Percentiles rank a stretch among this genome's conserved stretches.
Conservation (phyloP, 53 echinoderm and acorn worm genomes). For the Actinopyga echinites region DNA sequence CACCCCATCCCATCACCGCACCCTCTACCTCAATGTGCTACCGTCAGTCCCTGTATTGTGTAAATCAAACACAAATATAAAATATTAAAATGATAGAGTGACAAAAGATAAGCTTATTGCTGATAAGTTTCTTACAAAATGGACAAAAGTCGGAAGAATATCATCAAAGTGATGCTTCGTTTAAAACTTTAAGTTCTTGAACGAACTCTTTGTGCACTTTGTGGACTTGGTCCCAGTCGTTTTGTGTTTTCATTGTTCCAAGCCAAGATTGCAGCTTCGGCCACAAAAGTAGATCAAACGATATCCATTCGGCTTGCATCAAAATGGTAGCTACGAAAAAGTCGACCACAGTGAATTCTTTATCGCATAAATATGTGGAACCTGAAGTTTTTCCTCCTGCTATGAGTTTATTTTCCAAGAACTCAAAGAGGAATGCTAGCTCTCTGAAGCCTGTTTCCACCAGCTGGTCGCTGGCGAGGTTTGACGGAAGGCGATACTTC, state of each 20-base stretch:
- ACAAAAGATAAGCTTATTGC: too few relatives aligned
- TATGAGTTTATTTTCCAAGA: slow-evolving; percentile 38
- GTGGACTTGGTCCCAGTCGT: slow-evolving; percentile 67
- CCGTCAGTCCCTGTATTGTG: too few relatives aligned
- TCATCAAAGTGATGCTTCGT: not conserved
- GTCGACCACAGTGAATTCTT: slow-evolving; percentile 56
- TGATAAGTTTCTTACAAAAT: too few relatives aligned
- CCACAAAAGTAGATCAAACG: slow-evolving; percentile 63
- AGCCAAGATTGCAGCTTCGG: slow-evolving; percentile 58
- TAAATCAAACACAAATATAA: too few relatives aligned
- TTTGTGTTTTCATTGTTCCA: slow-evolving; percentile 30
- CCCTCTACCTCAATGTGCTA: too few relatives aligned
- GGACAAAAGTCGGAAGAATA: too few relatives aligned
- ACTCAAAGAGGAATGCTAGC: slow-evolving; percentile 48
- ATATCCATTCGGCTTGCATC: slow-evolving; percentile 62
- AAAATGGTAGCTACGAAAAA: slow-evolving; percentile 56
- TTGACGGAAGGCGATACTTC: slow-evolving; percentile 53
- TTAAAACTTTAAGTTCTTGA: slow-evolving; percentile 26
- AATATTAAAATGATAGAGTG: too few relatives aligned
- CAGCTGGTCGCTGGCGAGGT: slow-evolving; percentile 58
- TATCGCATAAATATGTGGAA: slow-evolving; percentile 46
- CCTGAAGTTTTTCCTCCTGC: not conserved
- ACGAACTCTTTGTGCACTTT: slow-evolving; percentile 53
- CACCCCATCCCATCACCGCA: too few relatives aligned
- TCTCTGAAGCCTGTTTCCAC: slow-evolving; percentile 61